Evolutionary conservation across 1,140 invertebrate genomes (phyloP), one percentile per base, ranked within the genome.

Genomic region (Tetramorium alpestre): DNA sequence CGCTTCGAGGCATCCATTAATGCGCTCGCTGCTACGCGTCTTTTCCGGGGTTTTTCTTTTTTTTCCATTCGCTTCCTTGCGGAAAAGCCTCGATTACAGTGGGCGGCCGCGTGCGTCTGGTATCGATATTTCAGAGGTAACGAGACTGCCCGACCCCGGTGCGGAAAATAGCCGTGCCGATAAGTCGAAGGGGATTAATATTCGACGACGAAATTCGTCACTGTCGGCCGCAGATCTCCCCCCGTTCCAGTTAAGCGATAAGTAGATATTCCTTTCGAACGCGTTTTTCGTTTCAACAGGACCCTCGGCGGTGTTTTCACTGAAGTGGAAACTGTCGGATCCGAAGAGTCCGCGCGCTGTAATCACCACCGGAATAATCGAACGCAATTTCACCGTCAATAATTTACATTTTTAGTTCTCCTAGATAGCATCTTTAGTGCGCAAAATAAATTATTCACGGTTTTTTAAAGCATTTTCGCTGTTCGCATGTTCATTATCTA

Each of bases 171-270:
- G 22, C 13, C 49, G 22, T 51, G 56, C 69, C 62, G 81, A 91
- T 87, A 89, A 89, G 33, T 62, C 11, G 69, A 28, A 58, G 58
- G 49, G 80, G 64, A 91, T 91, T 91, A 91, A 91, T 91, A 91
- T 91, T 91, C 88, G 72, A 89, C 78, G 86, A 78, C 28, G 87
- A 91, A 91, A 91, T 91, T 89, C 81, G 89, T 91, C 89, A 91
- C 67, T 85, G 89, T 91, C 88, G 81, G 65, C 25, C 70, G 54
- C 87, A 91, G 85, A 28, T 86, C 47, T 65, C 16, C 47, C 16
- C 44, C 22, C 44, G 2, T 73, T 11, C 6, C 62, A 44, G 58
- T 84, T 84, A 49, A 51, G 22, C 81, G 86, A 70, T 87, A 85
- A 87, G 81, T 87, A 85, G 86, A 77, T 67, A 77, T 84, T 62